Evolutionary conservation across 30 jellyfish, hydroid and myxozoan genomes (phyloP).

Genomic region (Hydra vulgaris): DNA sequence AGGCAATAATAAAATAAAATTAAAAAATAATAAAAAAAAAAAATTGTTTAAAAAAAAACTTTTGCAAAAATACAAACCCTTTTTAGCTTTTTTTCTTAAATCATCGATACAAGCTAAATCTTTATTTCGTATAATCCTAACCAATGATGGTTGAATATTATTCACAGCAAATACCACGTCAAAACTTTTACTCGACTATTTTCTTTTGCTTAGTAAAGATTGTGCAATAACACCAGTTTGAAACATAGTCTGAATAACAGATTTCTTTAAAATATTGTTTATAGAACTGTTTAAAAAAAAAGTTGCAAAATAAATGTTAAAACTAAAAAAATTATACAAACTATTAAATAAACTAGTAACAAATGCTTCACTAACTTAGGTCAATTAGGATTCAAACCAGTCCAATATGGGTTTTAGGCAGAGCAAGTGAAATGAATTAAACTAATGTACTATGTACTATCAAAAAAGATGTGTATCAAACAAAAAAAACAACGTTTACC

Average conservation of each 20-base stretch:
- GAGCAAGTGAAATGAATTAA: too few species aligned
- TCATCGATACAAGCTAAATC: conserved; percentile 61
- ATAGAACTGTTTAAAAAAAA: background rate
- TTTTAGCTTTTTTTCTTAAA: conserved; percentile 46
- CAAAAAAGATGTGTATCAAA: too few species aligned
- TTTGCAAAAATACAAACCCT: conserved; percentile 27
- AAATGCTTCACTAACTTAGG: too few species aligned
- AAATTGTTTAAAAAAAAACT: background rate
- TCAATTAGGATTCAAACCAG: too few species aligned
- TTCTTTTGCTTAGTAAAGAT: conserved; percentile 27
- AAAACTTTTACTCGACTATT: conserved; percentile 45
- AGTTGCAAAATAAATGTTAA: background rate
- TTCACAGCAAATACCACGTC: conserved; percentile 75
- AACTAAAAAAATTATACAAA: background rate
- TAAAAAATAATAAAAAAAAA: too few species aligned
- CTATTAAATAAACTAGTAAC: background rate
- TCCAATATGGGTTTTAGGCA: too few species aligned
- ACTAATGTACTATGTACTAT: too few species aligned
- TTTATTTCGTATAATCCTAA: conserved; percentile 40
- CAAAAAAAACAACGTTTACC: too few species aligned
- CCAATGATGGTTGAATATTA: conserved; percentile 67
- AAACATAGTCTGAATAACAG: conserved; percentile 78
- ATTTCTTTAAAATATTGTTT: conserved; percentile 60
- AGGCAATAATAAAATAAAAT: background rate
- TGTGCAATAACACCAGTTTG: conserved; percentile 70